A percentile compares a stretch with the other conserved stretches of the same genome.
Conservation (phyloP, 1,140 invertebrate species). For the Tetranychus urticae region DNA sequence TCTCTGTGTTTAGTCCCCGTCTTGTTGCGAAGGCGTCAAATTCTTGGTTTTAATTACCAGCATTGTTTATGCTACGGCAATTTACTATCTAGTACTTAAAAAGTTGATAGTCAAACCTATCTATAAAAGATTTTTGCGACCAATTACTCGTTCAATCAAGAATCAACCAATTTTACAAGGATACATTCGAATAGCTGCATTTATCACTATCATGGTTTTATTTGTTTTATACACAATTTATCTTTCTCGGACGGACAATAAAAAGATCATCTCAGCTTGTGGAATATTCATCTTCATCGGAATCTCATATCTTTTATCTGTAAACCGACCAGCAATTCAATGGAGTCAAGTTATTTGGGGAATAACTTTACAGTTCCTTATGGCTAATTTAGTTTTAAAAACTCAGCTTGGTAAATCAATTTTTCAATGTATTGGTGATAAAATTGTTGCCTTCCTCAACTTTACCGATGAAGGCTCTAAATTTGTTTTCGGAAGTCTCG, state of each 20-base stretch:
- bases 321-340: constrained; percentile 26
- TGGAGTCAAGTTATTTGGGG: constrained; percentile 59
- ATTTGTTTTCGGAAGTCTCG: constrained; percentile 61
- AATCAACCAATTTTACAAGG: background rate
- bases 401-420: constrained; percentile 48
- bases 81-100: constrained; percentile 40
- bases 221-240: constrained; percentile 20
- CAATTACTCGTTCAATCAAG: background rate
- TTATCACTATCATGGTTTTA: constrained; percentile 29
- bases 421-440: constrained; percentile 50
- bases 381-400: constrained; percentile 62
- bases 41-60: constrained; percentile 38
- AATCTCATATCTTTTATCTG: constrained; percentile 18
- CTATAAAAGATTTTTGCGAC: background rate
- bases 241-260: constrained; percentile 33
- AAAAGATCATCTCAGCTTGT: constrained; percentile 24
- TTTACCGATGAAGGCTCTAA: constrained; percentile 47
- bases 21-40: constrained; percentile 43
- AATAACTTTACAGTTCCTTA: constrained; percentile 52
- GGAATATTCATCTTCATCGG: constrained; percentile 18
- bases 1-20: constrained; percentile 9
- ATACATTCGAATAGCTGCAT: constrained; percentile 18
- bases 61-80: constrained; percentile 32
- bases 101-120: constrained; percentile 23
- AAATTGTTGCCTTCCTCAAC: constrained; percentile 43